phyloP scores from a whole-genome alignment of 2,888 invertebrate species.

The Mellilla xanthometata region DNA sequence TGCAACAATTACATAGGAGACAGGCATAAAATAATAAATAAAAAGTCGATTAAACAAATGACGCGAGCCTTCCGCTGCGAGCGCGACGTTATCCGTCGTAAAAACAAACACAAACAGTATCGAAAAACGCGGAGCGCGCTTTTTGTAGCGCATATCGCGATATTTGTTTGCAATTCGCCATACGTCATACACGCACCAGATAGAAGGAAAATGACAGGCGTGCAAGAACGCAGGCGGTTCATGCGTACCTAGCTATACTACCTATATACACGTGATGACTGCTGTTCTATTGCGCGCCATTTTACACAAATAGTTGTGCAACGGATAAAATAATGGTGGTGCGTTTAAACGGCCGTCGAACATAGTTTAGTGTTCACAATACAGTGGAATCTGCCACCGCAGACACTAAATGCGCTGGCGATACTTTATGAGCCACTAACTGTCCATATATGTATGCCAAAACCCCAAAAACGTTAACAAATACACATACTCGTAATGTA shows the following conservation, averaged over 20 bases:
- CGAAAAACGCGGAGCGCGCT: conserved; percentile 42
- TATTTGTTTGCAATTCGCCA: conserved; percentile 59
- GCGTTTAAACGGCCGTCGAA: conserved; percentile 36
- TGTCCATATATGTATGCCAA: conserved; percentile 1
- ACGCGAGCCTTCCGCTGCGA: conserved; percentile 35
- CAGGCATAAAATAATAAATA: conserved; percentile 40
- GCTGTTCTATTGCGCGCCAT: neutral
- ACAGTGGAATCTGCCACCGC: conserved; percentile 25
- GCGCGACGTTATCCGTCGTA: conserved; percentile 45
- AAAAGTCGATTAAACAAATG: conserved; percentile 53
- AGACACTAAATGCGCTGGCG: conserved; percentile 8
- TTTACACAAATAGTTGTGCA: conserved; percentile 29
- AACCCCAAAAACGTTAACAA: conserved; percentile 4
- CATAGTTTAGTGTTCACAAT: conserved; percentile 22
- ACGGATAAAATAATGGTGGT: conserved; percentile 41
- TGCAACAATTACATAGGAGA: conserved; percentile 23
- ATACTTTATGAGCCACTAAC: conserved; percentile 3
- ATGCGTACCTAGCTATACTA: conserved; percentile 25
- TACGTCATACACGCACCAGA: conserved; percentile 46
- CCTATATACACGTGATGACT: conserved; percentile 40
- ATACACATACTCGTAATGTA: neutral
- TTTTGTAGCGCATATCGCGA: conserved; percentile 43
- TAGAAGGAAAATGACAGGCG: conserved; percentile 43
- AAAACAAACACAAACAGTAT: conserved; percentile 44
- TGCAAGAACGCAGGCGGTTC: conserved; percentile 40